Evolutionary conservation across 1,140 invertebrate genomes (phyloP), one percentile per base, ranked within the genome.

Genomic region (Propsilocerus akamusi): DNA sequence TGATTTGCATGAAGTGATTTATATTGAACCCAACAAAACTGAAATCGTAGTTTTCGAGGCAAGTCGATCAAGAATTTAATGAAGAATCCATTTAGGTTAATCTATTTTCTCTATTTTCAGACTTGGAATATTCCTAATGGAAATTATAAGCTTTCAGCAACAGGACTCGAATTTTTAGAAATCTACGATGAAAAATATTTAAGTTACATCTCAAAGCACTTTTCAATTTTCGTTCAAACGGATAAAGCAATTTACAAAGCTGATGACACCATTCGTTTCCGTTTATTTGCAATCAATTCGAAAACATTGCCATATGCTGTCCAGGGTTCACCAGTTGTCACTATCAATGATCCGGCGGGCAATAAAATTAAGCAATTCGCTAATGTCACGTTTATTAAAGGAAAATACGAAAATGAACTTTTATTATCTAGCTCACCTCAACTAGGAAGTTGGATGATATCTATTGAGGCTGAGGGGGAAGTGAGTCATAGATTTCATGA

Each of bases 191-290:
- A 10, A 2, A 30, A 30, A 30, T 3, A 10, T 3, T 12, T 30
- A 30, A 30, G 14, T 30, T 30, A 4, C 3, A n/a, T 3, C 3
- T 12, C 11, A 30, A 30, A 30, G 6, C 3, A 30, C 11, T 12
- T 12, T 30, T 57, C 61, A 26, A 74, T 87, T 30, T 90, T 95
- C 57, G 78, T 97, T 51, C 92, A 97, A 65, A 95, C 91, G 0
- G 93, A 97, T 64, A 89, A 92, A 68, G 79, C 86, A 2, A 82
- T 95, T 51, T 97, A 97, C 63, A 88, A 94, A 62, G 90, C 91
- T 1, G 82, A 83, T 14, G 78, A 86, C 57, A 78, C 75, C 52
- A 76, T 97, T 23, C 75, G 83, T 59, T 96, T 93, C 59, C 75
- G 92, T 53, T 78, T 84, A n/a, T 68, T 97, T 49, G 74, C 86